Evolutionary conservation across 2,888 invertebrate species (phyloP).

Genomic region (Troglohyphantes excavatus): DNA sequence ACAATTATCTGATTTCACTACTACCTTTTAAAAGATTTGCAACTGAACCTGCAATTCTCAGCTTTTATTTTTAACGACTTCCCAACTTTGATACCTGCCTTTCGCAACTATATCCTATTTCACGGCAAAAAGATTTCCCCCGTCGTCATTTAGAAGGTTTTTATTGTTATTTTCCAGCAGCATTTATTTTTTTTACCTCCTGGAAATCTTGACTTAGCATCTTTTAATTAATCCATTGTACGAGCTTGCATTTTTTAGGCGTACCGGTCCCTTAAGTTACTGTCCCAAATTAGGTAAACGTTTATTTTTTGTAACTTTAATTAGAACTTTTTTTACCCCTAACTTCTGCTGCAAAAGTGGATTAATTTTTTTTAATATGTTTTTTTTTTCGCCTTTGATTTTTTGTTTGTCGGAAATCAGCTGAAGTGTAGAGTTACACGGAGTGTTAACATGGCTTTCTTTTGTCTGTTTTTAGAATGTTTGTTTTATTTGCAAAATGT

Average conservation of each 20-base stretch:
- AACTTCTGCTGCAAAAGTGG: conserved; percentile 4
- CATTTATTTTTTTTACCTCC: conserved; percentile 6
- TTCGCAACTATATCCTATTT: conserved; percentile 21
- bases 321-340: conserved; percentile 45
- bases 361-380: neutral
- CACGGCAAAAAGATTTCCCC: conserved; percentile 7
- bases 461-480: neutral
- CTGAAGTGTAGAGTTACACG: conserved; percentile 7
- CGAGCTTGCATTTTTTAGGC: conserved; percentile 14
- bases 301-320: conserved; percentile 54
- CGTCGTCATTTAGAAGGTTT: neutral
- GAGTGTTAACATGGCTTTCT: neutral
- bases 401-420: neutral
- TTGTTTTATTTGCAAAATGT: neutral
- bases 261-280: conserved; percentile 7
- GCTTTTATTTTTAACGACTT: conserved; percentile 26
- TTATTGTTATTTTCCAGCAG: conserved; percentile 9
- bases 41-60: neutral
- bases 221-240: conserved; percentile 57
- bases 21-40: conserved; percentile 17
- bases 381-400: neutral
- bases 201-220: conserved; percentile 45
- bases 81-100: conserved; percentile 17
- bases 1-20: conserved; percentile 32
- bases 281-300: conserved; percentile 46